Evolutionary conservation across 2,888 invertebrate genomes (phyloP), one percentile per base, ranked within the genome.

Genomic region (Pantelozetes paolii): DNA sequence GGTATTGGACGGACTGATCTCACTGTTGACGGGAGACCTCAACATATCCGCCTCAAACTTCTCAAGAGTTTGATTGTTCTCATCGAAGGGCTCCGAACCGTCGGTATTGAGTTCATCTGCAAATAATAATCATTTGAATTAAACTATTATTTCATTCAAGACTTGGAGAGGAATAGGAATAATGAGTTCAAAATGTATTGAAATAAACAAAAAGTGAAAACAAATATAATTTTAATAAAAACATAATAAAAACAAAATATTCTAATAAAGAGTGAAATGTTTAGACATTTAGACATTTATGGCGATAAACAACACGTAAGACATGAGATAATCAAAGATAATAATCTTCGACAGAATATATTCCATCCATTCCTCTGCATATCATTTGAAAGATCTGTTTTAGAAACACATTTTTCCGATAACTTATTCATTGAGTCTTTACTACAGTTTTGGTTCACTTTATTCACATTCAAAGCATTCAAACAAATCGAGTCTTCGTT

Each of bases 41-140:
- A 76, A 28, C 18, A 76, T 36, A 71, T 76, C 76, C 40, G 71
- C 62, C 73, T 76, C 76, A 28, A 75, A 64, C 45, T 76, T 71
- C 15, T 74, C 64, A 8, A 76, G 50, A 1, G 74, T 59, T 57
- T 62, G 40, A 20, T 69, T 62, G 23, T 75, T 74, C 11, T 75
- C 75, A 26, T 74, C 74, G 30, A 32, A 71, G n/a, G 48, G 45
- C 13, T 74, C 73, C 6, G 59, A 42, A 28, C 45, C 73, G 64
- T 73, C 72, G n/a, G 2, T 36, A 2, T 18, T 30, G 64, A 72
- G 28, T 32, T 72, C 73, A 70, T 73, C 73, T 73, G n/a, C n/a
- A n/a, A n/a, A n/a, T n/a, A n/a, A n/a, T n/a, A 36, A 36, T 36
- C 36, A 36, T 8, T 36, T 8, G 11, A 36, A 36, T 36, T 23